Percentiles rank a stretch among this genome's conserved stretches.
These are phyloP conservation scores for Pilophorus perplexus DNA, from an alignment of 2,888 invertebrate genomes.

Conservation along the genomic window DNA sequence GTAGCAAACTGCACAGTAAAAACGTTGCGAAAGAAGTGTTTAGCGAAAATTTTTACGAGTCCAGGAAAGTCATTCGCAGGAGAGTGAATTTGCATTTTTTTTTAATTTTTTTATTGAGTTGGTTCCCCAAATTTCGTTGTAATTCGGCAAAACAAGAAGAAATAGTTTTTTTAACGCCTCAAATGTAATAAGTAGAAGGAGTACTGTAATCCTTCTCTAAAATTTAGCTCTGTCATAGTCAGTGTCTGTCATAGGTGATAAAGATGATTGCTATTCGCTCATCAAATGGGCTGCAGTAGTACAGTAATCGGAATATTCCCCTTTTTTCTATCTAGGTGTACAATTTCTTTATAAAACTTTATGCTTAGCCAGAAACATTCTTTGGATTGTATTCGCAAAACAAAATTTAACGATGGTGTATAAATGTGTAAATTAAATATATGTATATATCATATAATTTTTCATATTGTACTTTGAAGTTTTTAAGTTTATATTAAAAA, in stretches of 20 bases:
- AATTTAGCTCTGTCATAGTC: no score
- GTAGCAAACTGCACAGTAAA: no score
- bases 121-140: no score
- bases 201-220: neutral
- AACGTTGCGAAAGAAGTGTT: no score
- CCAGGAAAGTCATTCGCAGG: no score
- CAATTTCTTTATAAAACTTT: slow-evolving; percentile 29
- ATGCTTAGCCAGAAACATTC: slow-evolving; percentile 12
- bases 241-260: no score
- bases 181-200: slow-evolving; percentile 45
- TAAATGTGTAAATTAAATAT: slow-evolving; percentile 50
- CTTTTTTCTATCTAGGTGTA: slow-evolving; percentile 38
- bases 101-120: no score
- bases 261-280: slow-evolving; percentile 3
- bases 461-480: slow-evolving; percentile 73
- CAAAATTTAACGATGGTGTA: slow-evolving; percentile 47
- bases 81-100: no score
- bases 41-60: no score
- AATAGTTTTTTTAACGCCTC: slow-evolving; percentile 38
- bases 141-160: no score
- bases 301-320: slow-evolving; percentile 4
- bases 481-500: slow-evolving; percentile 84
- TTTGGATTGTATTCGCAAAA: slow-evolving; percentile 39
- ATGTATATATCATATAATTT: slow-evolving; percentile 65
- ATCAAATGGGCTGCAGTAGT: slow-evolving; percentile 22